These are phyloP conservation scores for Temnothorax ravouxi DNA, from an alignment of 2,888 invertebrate species.

Conservation along the genomic window DNA sequence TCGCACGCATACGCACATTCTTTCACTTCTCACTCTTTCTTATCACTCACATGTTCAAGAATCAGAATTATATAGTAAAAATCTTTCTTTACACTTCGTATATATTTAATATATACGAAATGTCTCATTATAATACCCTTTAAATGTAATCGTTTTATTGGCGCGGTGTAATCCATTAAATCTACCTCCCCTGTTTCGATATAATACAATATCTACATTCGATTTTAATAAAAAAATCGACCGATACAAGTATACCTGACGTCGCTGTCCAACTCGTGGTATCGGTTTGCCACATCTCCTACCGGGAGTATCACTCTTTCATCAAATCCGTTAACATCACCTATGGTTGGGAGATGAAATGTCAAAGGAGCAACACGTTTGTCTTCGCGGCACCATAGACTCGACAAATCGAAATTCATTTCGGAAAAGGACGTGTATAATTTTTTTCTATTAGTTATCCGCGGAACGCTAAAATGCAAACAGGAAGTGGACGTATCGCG, in stretches of 20 bases:
- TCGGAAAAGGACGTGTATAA: neutral
- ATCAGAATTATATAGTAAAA: slow-evolving; percentile 74
- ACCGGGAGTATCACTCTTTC: slow-evolving; percentile 31
- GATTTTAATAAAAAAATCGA: slow-evolving; percentile 78
- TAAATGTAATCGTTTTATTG: slow-evolving; percentile 78
- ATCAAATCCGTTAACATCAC: neutral
- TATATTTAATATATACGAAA: slow-evolving; percentile 80
- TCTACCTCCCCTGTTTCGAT: slow-evolving; percentile 68
- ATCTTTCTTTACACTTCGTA: slow-evolving; percentile 67
- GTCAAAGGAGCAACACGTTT: slow-evolving; percentile 11
- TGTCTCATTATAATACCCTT: slow-evolving; percentile 73
- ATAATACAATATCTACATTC: slow-evolving; percentile 84
- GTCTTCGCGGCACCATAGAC: neutral
- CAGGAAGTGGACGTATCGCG: slow-evolving; percentile 22
- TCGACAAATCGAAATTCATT: slow-evolving; percentile 13
- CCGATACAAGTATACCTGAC: slow-evolving; percentile 75
- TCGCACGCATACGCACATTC: slow-evolving; percentile 6
- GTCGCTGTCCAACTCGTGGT: slow-evolving; percentile 63
- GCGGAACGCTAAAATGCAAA: slow-evolving; percentile 26
- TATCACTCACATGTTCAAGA: slow-evolving; percentile 62
- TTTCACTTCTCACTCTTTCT: slow-evolving; percentile 5
- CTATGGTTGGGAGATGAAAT: slow-evolving; percentile 12
- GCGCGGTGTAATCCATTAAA: slow-evolving; percentile 75
- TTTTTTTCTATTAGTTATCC: neutral
- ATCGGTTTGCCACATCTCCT: slow-evolving; percentile 41